Percentiles rank a stretch among this genome's conserved stretches.
These are phyloP conservation scores for Bubo bubo DNA, from an alignment of 2,113 vertebrate genomes.

Conservation along the genomic window DNA sequence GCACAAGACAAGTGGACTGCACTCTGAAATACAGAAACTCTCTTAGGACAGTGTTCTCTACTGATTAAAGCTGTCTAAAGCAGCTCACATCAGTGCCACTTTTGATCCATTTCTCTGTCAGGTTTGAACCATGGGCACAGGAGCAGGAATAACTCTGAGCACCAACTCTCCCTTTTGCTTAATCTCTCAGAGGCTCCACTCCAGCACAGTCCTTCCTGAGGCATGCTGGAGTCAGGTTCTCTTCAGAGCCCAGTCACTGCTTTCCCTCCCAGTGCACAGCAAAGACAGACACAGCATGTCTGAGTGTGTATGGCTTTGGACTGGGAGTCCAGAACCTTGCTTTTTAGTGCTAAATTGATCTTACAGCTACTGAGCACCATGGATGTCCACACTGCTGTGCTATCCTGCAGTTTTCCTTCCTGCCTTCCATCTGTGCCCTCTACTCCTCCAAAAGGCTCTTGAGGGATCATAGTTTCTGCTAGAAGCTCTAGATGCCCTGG, in stretches of 20 bases:
- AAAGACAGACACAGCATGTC: not conserved
- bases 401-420: not conserved
- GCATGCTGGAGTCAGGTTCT: not conserved
- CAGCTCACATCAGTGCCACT: not conserved
- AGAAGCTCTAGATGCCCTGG: not conserved
- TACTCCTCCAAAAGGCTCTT: not conserved
- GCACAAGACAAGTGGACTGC: not conserved
- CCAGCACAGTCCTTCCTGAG: not conserved
- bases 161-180: not conserved
- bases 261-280: not conserved
- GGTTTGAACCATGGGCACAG: fast-evolving
- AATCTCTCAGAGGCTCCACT: not conserved
- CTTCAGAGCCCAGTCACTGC: not conserved
- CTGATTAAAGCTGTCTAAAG: not conserved
- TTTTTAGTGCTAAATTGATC: not conserved
- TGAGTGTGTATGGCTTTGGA: not conserved
- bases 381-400: not conserved
- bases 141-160: not conserved
- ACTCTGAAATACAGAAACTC: not conserved
- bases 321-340: not conserved
- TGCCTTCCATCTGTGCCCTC: not conserved
- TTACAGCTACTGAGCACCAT: not conserved
- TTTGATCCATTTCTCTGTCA: not conserved
- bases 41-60: not conserved
- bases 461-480: not conserved